phyloP scores from a whole-genome alignment of 2,797 vertebrate genomes.

The Danio albolineatus region DNA sequence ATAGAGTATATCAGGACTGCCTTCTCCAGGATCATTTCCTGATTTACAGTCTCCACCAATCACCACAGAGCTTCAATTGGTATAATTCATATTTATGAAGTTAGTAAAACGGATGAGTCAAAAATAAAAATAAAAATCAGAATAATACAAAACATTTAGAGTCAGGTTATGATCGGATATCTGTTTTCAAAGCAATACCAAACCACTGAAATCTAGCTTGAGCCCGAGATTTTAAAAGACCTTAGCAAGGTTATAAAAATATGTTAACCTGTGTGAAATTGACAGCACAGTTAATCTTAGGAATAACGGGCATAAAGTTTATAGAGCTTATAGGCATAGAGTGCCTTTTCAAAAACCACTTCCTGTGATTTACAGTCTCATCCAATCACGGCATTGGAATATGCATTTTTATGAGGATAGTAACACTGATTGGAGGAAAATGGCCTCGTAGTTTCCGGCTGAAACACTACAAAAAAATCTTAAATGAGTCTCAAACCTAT shows the following conservation, averaged over 20 bases:
- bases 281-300: not conserved
- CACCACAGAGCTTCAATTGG: slow-evolving; percentile 11
- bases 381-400: no score
- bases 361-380: not conserved
- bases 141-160: no score
- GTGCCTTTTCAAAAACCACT: not conserved
- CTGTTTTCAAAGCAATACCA: not conserved
- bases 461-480: no score
- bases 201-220: not conserved
- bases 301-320: not conserved
- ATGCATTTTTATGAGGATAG: no score
- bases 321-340: not conserved
- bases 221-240: not conserved
- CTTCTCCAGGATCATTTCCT: slow-evolving; percentile 30
- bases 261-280: not conserved
- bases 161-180: no score
- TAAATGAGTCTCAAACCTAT: no score
- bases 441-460: no score
- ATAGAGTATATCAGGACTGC: not conserved
- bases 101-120: no score
- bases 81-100: no score
- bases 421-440: no score
- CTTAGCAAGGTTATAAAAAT: not conserved
- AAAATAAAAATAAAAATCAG: no score
- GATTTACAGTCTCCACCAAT: slow-evolving; percentile 51